Evolutionary conservation across 2,888 invertebrate genomes (phyloP).

Genomic region (Tipula vernalis): DNA sequence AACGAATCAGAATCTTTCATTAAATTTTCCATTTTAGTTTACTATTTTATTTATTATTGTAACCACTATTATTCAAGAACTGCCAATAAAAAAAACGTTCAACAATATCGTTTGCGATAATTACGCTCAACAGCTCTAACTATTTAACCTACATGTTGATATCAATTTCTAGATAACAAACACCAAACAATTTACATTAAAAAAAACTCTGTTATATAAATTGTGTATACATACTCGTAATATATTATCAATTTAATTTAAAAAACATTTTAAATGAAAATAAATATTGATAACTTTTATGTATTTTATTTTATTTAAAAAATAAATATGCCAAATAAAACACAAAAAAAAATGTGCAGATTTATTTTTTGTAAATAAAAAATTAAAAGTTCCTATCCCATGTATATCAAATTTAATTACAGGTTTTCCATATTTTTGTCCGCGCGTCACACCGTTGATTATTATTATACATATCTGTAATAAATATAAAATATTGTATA

Average conservation of each 20-base stretch:
- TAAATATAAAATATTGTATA: neutral
- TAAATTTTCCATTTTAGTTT: too few relatives aligned
- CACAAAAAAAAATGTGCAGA: neutral
- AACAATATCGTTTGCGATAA: neutral
- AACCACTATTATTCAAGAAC: too few relatives aligned
- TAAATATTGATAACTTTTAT: constrained; percentile 4
- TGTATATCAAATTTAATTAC: neutral
- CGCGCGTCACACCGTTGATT: neutral
- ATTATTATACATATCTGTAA: neutral
- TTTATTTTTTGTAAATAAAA: neutral
- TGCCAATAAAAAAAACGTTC: too few relatives aligned
- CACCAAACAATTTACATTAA: neutral
- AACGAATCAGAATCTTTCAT: too few relatives aligned
- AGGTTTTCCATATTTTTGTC: neutral
- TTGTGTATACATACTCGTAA: neutral
- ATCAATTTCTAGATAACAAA: neutral
- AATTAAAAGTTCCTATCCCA: neutral
- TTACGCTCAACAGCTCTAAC: neutral
- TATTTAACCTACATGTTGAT: constrained; percentile 4
- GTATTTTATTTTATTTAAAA: neutral
- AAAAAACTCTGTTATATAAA: neutral
- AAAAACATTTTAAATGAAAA: neutral
- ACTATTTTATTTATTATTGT: too few relatives aligned
- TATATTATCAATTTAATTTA: neutral
- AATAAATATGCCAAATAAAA: neutral